Percentiles rank a stretch among this genome's conserved stretches.
Evolutionary conservation across 2,113 vertebrate species (phyloP).

Genomic region (Aleadryas rufinucha): DNA sequence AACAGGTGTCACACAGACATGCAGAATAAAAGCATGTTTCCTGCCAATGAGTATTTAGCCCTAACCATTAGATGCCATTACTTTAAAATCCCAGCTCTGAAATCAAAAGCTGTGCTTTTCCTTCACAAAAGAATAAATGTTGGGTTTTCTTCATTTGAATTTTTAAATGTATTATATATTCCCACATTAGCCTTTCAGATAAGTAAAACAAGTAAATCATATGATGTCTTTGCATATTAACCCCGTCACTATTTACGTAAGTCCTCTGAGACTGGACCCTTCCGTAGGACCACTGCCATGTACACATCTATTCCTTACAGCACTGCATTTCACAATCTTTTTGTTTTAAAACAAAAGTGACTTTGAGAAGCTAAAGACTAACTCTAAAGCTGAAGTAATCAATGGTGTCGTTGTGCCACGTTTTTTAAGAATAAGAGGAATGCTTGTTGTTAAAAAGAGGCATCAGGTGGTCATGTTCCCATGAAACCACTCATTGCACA

Average conservation of each 20-base stretch:
- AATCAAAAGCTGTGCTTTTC: background rate
- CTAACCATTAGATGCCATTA: background rate
- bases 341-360: background rate
- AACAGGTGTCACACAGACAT: background rate
- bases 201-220: background rate
- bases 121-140: background rate
- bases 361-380: background rate
- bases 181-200: background rate
- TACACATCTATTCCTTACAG: background rate
- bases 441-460: background rate
- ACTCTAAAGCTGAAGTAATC: background rate
- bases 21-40: background rate
- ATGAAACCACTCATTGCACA: background rate
- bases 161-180: background rate
- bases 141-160: background rate
- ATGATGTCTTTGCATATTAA: background rate
- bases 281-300: background rate
- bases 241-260: background rate
- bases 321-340: background rate
- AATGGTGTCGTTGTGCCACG: background rate
- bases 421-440: background rate
- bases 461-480: background rate
- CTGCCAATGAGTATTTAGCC: background rate
- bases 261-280: background rate
- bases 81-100: background rate